Percentiles rank a stretch among this genome's conserved stretches.
These are phyloP conservation scores for Encarsia formosa DNA, from an alignment of 2,888 invertebrate genomes.

Conservation along the genomic window DNA sequence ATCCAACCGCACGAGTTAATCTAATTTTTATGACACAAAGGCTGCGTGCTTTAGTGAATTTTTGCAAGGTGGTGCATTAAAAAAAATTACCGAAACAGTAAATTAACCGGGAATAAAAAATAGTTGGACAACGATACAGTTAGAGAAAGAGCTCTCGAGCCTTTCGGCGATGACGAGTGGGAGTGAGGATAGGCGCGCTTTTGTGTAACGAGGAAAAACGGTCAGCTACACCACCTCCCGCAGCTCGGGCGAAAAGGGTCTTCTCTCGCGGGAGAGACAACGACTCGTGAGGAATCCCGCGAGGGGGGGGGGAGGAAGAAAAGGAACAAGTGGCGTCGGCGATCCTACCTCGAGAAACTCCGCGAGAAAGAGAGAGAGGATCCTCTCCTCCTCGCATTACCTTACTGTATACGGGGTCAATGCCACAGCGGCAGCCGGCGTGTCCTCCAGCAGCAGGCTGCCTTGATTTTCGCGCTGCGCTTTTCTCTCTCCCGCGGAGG, in stretches of 20 bases:
- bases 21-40: no score
- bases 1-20: no score
- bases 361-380: constrained; percentile 1
- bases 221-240: neutral
- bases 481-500: constrained; percentile 2
- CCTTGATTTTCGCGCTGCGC: constrained; percentile 21
- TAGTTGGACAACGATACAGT: no score
- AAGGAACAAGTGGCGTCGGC: neutral
- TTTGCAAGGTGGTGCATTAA: no score
- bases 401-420: constrained; percentile 30
- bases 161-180: no score
- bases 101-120: no score
- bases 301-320: neutral
- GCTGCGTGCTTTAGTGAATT: no score
- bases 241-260: constrained; percentile 1
- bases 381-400: constrained; percentile 22
- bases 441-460: constrained; percentile 25
- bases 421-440: constrained; percentile 22
- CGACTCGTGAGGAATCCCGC: constrained; percentile 25
- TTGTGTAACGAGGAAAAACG: neutral
- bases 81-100: no score
- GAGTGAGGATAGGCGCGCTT: neutral
- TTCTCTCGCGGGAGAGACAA: constrained; percentile 22
- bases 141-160: no score
- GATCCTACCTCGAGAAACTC: neutral